A percentile compares a stretch with the other conserved stretches of the same genome.
Evolutionary conservation across 2,797 vertebrate species (phyloP).

Genomic region (Eulemur rubriventer): DNA sequence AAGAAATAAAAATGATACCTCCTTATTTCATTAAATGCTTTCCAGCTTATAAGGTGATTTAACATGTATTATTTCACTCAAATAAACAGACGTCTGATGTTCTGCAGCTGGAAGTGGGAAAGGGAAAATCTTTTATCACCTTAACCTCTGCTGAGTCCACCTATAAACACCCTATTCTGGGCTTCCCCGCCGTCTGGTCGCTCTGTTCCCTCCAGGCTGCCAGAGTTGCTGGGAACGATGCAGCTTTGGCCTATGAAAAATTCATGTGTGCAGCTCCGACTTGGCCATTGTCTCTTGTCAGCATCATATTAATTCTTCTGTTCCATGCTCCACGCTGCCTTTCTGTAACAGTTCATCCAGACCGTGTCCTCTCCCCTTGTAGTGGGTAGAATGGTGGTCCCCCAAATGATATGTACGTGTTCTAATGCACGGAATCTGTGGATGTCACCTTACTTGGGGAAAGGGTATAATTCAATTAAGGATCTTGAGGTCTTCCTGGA

Average conservation of each 20-base stretch:
- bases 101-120: neutral
- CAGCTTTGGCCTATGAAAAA: neutral
- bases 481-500: neutral
- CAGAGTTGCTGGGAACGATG: neutral
- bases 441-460: neutral
- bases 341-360: neutral
- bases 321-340: neutral
- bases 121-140: neutral
- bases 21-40: constrained; percentile 2
- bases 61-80: neutral
- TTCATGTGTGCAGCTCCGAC: neutral
- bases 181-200: neutral
- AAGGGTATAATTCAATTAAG: neutral
- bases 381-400: neutral
- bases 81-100: neutral
- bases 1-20: neutral
- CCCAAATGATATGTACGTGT: neutral
- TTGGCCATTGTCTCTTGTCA: neutral
- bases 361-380: neutral
- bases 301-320: neutral
- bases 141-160: neutral
- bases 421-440: neutral
- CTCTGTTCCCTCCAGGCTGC: neutral
- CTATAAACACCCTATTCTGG: neutral
- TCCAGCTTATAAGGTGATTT: neutral